Base-by-base conservation (phyloP, 2,797 vertebrate genomes). In the Mionectes olivaceus region DNA sequence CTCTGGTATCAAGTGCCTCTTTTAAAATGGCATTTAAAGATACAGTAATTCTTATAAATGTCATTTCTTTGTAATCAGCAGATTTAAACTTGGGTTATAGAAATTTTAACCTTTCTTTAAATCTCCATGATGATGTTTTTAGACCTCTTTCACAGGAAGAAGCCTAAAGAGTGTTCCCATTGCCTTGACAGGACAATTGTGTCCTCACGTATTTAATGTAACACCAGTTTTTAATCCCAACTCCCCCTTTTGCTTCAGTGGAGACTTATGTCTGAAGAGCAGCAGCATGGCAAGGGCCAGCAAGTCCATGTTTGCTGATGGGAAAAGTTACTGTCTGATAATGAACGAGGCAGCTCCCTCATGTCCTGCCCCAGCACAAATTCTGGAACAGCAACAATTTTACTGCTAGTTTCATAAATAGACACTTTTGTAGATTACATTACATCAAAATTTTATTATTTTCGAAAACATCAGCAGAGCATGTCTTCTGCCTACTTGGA, bases 101-200 rank as follows among this genome's bases (percentile, higher is more conserved):
- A 93, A 85, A 79, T 89, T 83, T 91, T 78, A 67, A 84, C 71
- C 59, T 94, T 90, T 89, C n/a, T 78, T 81, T 85, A 89, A 60
- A 69, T 92, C n/a, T 77, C 28, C 13, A 4, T 32, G 65, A 88
- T 93, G 47, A 71, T 47, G 28, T 86, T 60, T 93, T 64, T 32
- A 60, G n/a, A 61, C 6, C 7, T 86, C 15, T 92, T 87, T 69
- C n/a, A 24, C 14, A 52, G 52, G 32, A 82, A 60, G 65, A 91
- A 78, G 23, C 47, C 83, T 55, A 49, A 28, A 43, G 37, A 93
- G 9, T 35, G 67, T 88, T 27, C 10, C 11, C 2, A 0, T 76
- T 79, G 43, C 53, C 35, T 88, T 87, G 25, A 4, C 52, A 43
- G n/a, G 44, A 47, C 41, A 35, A 2, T 30, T 82, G 32, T 81